A percentile compares a stretch with the other conserved stretches of the same genome.
phyloP scores from a whole-genome alignment of 2,888 invertebrate genomes.

The Yponomeuta malinellus region DNA sequence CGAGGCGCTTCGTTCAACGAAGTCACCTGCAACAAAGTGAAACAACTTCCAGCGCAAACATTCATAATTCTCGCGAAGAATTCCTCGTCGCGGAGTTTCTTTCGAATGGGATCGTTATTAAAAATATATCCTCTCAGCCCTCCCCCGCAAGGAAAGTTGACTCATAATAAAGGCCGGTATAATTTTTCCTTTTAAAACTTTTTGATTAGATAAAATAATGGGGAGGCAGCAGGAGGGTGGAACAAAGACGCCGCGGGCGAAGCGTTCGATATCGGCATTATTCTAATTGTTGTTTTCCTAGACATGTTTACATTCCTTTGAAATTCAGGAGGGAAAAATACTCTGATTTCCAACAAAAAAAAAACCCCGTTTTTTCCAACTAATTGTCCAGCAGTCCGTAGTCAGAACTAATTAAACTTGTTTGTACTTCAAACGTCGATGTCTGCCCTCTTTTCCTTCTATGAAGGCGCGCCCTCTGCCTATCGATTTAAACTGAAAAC shows the following conservation, averaged over 20 bases:
- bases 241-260: conserved; percentile 49
- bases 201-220: conserved; percentile 77
- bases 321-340: conserved; percentile 43
- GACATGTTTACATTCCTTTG: conserved; percentile 62
- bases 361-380: neutral
- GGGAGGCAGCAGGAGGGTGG: conserved; percentile 58
- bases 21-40: neutral
- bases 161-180: conserved; percentile 75
- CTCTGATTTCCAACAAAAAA: conserved; percentile 21
- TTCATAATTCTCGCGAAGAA: conserved; percentile 30
- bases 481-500: conserved; percentile 64
- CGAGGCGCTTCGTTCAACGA: neutral
- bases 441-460: conserved; percentile 33
- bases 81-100: conserved; percentile 49
- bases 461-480: conserved; percentile 18
- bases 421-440: conserved; percentile 46
- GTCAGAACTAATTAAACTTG: conserved; percentile 34
- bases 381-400: conserved; percentile 5
- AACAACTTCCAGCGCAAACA: conserved; percentile 1
- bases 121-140: conserved; percentile 70
- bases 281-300: conserved; percentile 72
- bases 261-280: conserved; percentile 64
- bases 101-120: conserved; percentile 66
- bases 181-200: conserved; percentile 78
- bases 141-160: conserved; percentile 71